A percentile compares a stretch with the other conserved stretches of the same genome.
phyloP scores from a whole-genome alignment of 2,888 invertebrate genomes.

The Ligdia adustata region DNA sequence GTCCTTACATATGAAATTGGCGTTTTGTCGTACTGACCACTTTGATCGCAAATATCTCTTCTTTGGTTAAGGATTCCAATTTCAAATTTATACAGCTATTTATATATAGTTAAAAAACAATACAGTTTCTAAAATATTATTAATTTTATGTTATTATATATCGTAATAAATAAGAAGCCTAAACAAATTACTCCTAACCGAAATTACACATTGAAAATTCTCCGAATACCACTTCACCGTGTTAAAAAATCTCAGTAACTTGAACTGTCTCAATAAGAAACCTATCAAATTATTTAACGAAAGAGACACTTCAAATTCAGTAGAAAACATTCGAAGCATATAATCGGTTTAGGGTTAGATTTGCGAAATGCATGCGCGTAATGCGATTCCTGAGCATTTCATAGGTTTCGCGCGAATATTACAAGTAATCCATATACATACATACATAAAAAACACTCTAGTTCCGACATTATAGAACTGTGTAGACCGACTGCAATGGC shows the following conservation, averaged over 20 bases:
- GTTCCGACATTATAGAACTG: too few relatives aligned
- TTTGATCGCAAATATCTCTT: too few relatives aligned
- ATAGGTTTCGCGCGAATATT: background rate
- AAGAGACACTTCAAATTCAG: background rate
- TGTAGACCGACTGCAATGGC: too few relatives aligned
- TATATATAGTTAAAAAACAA: too few relatives aligned
- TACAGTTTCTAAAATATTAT: too few relatives aligned
- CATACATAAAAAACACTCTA: background rate
- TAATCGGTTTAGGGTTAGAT: conserved; percentile 7
- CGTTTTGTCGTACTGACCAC: too few relatives aligned
- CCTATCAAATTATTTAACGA: background rate
- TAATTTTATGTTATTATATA: background rate
- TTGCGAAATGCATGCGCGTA: conserved; percentile 2
- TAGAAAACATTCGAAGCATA: background rate
- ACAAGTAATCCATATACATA: background rate
- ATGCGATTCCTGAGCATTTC: background rate
- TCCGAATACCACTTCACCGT: too few relatives aligned
- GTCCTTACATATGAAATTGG: too few relatives aligned
- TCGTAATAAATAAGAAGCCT: background rate
- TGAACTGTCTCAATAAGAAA: conserved; percentile 1
- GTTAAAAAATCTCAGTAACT: background rate
- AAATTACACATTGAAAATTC: too few relatives aligned
- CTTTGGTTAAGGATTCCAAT: too few relatives aligned
- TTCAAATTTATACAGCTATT: too few relatives aligned
- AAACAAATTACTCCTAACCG: too few relatives aligned